Conservation (phyloP, 2,797 vertebrate genomes). For the Anolis apletophallus region DNA sequence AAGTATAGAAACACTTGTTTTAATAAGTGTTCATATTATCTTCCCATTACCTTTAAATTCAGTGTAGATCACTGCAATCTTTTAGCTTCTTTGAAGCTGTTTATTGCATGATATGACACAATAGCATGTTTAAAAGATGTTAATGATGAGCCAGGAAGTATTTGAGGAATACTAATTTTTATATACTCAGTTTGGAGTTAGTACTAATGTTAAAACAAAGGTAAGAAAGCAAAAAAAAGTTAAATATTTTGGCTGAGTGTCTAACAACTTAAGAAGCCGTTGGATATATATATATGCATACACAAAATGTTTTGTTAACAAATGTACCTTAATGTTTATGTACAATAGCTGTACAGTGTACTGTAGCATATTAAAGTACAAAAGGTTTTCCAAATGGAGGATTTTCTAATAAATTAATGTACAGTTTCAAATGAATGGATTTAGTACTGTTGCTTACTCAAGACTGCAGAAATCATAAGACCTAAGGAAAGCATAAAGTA, state of each 20-base stretch:
- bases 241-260: conserved; percentile 2
- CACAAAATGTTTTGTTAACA: neutral
- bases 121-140: neutral
- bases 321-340: neutral
- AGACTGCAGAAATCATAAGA: neutral
- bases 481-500: neutral
- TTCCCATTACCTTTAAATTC: conserved; percentile 60
- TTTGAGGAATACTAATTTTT: neutral
- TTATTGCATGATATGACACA: neutral
- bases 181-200: neutral
- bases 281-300: neutral
- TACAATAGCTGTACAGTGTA: neutral
- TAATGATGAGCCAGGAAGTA: conserved; percentile 19
- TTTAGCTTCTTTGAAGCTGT: neutral
- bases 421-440: neutral
- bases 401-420: neutral
- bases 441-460: neutral
- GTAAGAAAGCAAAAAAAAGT: neutral
- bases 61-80: neutral
- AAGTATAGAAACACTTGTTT: conserved; percentile 78
- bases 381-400: neutral
- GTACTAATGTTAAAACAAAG: neutral
- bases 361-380: neutral
- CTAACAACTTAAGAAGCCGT: neutral
- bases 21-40: conserved; percentile 74